Base-by-base conservation (phyloP, 2,113 vertebrate species). In the Heteronetta atricapilla region DNA sequence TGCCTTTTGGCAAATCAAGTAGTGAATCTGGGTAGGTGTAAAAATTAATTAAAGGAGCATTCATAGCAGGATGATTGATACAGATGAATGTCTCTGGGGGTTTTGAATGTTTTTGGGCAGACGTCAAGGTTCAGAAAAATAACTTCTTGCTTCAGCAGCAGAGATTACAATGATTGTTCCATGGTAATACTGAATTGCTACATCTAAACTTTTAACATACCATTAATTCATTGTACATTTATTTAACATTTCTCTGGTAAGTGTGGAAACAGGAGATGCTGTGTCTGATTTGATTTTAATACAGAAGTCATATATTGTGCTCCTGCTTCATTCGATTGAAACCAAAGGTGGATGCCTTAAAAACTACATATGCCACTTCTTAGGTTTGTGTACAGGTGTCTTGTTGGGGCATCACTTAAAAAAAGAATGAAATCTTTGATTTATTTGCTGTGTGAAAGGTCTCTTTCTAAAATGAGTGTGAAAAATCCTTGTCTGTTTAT, bases 31-130 rank as follows among this genome's bases (percentile, higher is more conserved):
- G 40, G 55, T 33, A 73, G 36, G n/a, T 34, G 18, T 13, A 20
- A 60, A 46, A 70, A 83, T 29, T 44, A 8, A 17, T 55, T 72
- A 74, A 53, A 56, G 38, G 42, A 3, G 2, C 0, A 0, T 33
- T 48, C 29, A 3, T 46, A 82, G 85, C 60, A 40, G 50, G 34
- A 6, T 66, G 70, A 21, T 55, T 36, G 75, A 26, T 46, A 22
- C 36, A 58, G 34, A 9, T 33, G 9, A 34, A 3, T 64, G 28
- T 38, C 3, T 36, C 31, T 31, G 50, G 11, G 53, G 46, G 12
- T 25, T 34, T 46, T 34, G 25, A 38, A 8, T 56, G 25, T 3
- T 20, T 66, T 73, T 15, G 77, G n/a, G 31, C n/a, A 36, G 13
- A 60, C 34, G n/a, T 18, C 52, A 63, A 44, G 42, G 34, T 52